Base-by-base conservation (phyloP, 2,888 invertebrate genomes). In the Plutella xylostella region DNA sequence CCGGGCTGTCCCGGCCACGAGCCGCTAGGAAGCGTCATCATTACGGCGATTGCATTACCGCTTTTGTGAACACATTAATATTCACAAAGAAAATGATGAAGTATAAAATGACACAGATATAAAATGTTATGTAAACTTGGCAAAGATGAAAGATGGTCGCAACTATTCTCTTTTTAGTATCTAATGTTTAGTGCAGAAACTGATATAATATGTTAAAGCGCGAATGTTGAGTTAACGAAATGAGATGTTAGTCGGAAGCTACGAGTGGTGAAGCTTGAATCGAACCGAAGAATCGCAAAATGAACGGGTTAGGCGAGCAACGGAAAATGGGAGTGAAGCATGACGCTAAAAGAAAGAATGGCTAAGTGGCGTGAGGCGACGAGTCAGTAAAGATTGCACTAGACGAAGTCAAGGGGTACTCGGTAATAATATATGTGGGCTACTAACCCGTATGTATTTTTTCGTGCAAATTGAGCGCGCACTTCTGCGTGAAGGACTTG, bases 401-500 rank as follows among this genome's bases (percentile, higher is more conserved):
- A 31, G 11, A n/a, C n/a, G n/a, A 22, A 68, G 66, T 67, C 72
- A 65, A 58, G 72, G 62, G 65, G 63, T 68, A 64, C n/a, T n/a
- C 63, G 68, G 73, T 73, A 69, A 71, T 73, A 67, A 72, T 73
- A 65, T 64, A 80, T 79, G 76, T 85, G 85, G 85, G 85, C 83
- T 85, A 85, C 85, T 85, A 78, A 86, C 86, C 85, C 85, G 85
- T 85, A 82, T 85, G 86, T 84, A 85, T 86, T 69, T 85, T 85
- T 84, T 85, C 84, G 84, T 86, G 86, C 83, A 86, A 85, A 80
- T 85, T 85, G 83, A 86, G 85, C 75, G 85, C 85, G 82, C 85
- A 85, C 84, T 85, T 85, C 85, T 85, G 85, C 77, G 85, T 86
- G 85, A 86, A 86, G 78, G 85, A 85, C 85, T 85, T 86, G 85